Evolutionary conservation across 1,140 invertebrate species (phyloP).

Genomic region (Pantala flavescens): DNA sequence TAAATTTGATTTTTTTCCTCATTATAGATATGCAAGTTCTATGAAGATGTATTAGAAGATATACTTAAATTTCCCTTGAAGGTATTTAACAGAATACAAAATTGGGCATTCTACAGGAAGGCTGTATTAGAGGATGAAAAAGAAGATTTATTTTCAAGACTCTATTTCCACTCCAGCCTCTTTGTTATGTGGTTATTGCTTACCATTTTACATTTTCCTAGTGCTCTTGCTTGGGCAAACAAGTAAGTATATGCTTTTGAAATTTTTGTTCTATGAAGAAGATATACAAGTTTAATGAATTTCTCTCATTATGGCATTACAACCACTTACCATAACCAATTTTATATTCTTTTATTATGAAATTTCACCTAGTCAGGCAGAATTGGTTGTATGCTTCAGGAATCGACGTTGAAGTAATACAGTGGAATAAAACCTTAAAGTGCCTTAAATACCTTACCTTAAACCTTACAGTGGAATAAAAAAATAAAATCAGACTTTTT

Average conservation of each 20-base stretch:
- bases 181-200: constrained; percentile 33
- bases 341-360: no score
- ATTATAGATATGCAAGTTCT: constrained; percentile 54
- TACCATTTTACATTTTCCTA: constrained; percentile 34
- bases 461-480: no score
- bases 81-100: not conserved
- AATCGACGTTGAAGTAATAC: no score
- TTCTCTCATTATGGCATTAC: no score
- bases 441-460: no score
- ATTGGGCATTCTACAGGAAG: not conserved
- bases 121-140: not conserved
- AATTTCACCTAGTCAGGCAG: no score
- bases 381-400: no score
- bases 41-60: constrained; percentile 61
- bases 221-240: constrained; percentile 38
- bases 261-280: no score
- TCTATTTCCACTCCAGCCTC: constrained; percentile 31
- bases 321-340: no score
- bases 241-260: constrained; percentile 29
- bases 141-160: constrained; percentile 24
- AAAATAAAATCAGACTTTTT: no score
- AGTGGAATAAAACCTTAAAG: no score
- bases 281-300: no score
- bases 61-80: constrained; percentile 33
- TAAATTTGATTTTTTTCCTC: constrained; percentile 23